Percentiles rank a stretch among this genome's conserved stretches.
phyloP scores from a whole-genome alignment of 2,797 vertebrate species.

The Sebastes steindachneri region DNA sequence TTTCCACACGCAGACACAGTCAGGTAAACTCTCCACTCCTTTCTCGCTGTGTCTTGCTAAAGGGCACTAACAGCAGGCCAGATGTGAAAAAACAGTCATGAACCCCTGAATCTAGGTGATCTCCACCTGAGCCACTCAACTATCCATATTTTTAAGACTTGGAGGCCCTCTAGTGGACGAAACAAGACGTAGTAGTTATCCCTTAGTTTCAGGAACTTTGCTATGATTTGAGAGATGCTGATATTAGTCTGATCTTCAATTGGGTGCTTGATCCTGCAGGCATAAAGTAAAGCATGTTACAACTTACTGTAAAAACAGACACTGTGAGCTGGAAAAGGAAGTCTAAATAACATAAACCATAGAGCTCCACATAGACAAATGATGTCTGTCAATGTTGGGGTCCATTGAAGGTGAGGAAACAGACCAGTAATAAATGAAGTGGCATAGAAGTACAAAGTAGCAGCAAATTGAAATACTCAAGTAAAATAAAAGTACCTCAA shows the following conservation, averaged over 20 bases:
- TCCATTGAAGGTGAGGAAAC: not conserved
- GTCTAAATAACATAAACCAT: not conserved
- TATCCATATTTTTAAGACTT: not conserved
- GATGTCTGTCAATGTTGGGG: not conserved
- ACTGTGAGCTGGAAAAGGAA: not conserved
- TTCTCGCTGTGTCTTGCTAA: not conserved
- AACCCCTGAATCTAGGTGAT: not conserved
- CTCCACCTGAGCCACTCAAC: not conserved
- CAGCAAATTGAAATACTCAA: not conserved
- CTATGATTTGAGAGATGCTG: not conserved
- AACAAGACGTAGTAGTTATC: not conserved
- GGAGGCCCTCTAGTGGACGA: slow-evolving; percentile 39
- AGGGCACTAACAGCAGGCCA: not conserved
- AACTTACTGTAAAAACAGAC: not conserved
- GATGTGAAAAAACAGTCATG: not conserved
- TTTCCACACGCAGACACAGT: slow-evolving; percentile 86
- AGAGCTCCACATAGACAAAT: not conserved
- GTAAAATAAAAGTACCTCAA: not conserved
- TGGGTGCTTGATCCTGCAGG: not conserved
- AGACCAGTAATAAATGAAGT: not conserved
- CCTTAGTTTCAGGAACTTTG: not conserved
- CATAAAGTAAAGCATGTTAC: not conserved
- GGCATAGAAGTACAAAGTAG: not conserved
- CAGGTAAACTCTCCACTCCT: slow-evolving; percentile 86
- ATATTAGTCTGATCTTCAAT: not conserved